phyloP scores from a whole-genome alignment of 2,113 vertebrate species.

The Urocolius indicus region DNA sequence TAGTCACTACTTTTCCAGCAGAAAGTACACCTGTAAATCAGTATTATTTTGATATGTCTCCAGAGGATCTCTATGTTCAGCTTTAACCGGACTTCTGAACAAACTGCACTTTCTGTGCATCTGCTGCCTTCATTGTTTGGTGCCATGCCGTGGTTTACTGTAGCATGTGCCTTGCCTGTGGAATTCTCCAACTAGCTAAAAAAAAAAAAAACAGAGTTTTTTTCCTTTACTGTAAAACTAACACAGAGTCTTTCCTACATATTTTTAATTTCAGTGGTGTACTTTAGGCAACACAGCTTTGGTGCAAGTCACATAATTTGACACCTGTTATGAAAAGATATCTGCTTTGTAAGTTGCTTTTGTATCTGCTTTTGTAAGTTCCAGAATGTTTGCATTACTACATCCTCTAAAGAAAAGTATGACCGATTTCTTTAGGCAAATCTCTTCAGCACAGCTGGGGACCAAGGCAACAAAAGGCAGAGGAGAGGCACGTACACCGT shows the following conservation, averaged over 20 bases:
- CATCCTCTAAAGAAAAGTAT: not conserved
- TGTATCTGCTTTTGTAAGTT: no score
- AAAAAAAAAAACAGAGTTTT: not conserved
- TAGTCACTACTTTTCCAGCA: not conserved
- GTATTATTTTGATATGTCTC: not conserved
- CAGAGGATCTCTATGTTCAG: not conserved
- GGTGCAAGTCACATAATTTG: rapidly evolving
- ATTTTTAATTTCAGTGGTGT: not conserved
- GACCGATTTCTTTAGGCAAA: not conserved
- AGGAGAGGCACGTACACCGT: not conserved
- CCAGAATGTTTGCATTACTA: not conserved
- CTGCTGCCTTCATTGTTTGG: not conserved
- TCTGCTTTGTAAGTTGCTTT: not conserved
- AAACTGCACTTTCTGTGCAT: not conserved
- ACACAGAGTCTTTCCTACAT: not conserved
- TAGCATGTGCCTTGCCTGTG: not conserved
- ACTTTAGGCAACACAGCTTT: not conserved
- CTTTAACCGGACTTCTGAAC: not conserved
- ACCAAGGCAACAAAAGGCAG: not conserved
- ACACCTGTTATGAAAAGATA: not conserved
- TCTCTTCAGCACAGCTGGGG: not conserved
- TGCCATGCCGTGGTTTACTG: not conserved
- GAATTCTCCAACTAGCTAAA: not conserved
- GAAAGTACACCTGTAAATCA: not conserved
- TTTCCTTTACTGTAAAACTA: not conserved